Evolutionary conservation across 2,797 vertebrate species (phyloP).

Genomic region (Semaprochilodus insignis): DNA sequence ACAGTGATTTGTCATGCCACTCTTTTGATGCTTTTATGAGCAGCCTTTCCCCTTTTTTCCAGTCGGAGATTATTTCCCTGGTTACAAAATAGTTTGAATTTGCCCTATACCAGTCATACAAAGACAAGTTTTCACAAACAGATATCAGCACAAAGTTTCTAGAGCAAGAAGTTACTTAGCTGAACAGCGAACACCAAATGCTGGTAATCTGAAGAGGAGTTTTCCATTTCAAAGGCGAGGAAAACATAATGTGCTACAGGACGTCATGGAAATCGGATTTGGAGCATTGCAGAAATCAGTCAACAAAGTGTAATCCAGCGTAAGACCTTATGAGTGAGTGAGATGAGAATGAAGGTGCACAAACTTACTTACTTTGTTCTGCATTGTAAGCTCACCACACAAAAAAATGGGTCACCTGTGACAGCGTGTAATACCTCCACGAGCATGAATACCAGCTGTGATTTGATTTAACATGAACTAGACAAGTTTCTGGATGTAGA

Average conservation of each 20-base stretch:
- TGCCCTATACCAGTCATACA: neutral
- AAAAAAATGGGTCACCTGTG: too few species aligned
- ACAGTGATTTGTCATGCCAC: conserved; percentile 3
- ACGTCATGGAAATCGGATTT: neutral
- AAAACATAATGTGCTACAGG: neutral
- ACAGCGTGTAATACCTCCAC: too few species aligned
- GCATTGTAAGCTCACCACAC: too few species aligned
- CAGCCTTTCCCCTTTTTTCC: neutral
- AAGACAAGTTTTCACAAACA: neutral
- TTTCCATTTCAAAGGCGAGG: neutral
- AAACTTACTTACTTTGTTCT: neutral
- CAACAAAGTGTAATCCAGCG: neutral
- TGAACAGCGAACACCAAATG: neutral
- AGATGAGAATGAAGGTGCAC: neutral
- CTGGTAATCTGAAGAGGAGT: neutral
- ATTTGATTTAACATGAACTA: too few species aligned
- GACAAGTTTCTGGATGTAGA: too few species aligned
- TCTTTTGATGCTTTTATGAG: neutral
- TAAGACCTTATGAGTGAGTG: neutral
- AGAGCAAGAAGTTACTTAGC: neutral
- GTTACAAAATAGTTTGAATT: neutral
- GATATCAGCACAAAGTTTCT: neutral
- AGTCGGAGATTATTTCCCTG: neutral
- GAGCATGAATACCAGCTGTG: too few species aligned
- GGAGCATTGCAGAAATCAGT: neutral